phyloP scores from a whole-genome alignment of 1,140 invertebrate species.

The Steinernema feltiae region DNA sequence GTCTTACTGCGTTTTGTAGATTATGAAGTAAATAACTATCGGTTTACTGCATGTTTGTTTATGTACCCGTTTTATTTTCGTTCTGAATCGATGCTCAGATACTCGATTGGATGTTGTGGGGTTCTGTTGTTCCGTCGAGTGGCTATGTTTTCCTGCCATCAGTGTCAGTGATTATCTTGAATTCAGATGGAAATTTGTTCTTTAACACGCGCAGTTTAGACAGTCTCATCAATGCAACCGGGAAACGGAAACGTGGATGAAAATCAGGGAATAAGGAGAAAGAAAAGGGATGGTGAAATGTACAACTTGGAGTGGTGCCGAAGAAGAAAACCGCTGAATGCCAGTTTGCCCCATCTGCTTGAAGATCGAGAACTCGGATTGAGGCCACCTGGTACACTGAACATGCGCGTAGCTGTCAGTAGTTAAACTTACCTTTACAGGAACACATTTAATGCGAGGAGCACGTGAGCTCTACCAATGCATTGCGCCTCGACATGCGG shows the following conservation, averaged over 20 bases:
- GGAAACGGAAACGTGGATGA: background rate
- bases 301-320: slow-evolving; percentile 40
- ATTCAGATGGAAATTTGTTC: background rate
- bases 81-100: no score
- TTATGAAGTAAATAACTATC: background rate
- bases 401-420: background rate
- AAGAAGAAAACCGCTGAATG: background rate
- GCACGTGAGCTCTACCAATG: slow-evolving; percentile 44
- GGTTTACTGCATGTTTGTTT: no score
- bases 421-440: slow-evolving; percentile 22
- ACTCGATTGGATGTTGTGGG: no score
- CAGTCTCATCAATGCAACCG: no score
- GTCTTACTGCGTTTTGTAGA: background rate
- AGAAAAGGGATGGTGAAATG: slow-evolving; percentile 14
- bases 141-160: no score
- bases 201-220: no score
- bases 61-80: no score
- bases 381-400: slow-evolving; percentile 33
- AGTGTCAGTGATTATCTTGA: background rate
- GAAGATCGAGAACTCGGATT: slow-evolving; percentile 32
- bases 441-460: slow-evolving; percentile 42
- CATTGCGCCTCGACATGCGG: slow-evolving; percentile 5
- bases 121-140: no score
- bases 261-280: background rate
- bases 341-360: slow-evolving; percentile 31